Evolutionary conservation across 2,113 vertebrate genomes (phyloP).

Genomic region (Plotosus lineatus): DNA sequence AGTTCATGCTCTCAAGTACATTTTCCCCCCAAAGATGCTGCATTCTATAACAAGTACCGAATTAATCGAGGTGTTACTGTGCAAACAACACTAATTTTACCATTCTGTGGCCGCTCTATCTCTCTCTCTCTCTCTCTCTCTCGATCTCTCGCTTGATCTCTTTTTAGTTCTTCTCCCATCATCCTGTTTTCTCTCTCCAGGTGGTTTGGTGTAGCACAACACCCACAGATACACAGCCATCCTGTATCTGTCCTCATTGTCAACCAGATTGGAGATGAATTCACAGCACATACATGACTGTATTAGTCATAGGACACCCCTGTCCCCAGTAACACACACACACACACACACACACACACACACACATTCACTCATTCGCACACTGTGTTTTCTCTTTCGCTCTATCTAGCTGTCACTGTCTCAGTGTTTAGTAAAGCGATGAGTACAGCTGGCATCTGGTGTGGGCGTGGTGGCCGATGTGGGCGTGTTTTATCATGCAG

Average conservation of each 20-base stretch:
- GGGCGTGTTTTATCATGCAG: not conserved
- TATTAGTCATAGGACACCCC: slow-evolving; percentile 21
- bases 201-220: slow-evolving; percentile 35
- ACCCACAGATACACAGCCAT: slow-evolving; percentile 5
- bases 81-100: not conserved
- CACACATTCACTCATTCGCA: not conserved
- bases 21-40: not conserved
- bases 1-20: not conserved
- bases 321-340: not conserved
- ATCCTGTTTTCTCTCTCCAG: slow-evolving; percentile 31
- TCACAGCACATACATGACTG: not conserved
- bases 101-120: not conserved
- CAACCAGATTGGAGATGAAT: slow-evolving; percentile 33
- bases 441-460: no score
- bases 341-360: not conserved
- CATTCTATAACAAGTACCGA: not conserved
- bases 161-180: not conserved
- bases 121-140: not conserved
- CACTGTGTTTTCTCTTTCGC: not conserved
- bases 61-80: not conserved
- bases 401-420: not conserved
- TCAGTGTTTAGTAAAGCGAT: no score
- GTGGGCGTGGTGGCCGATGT: not conserved
- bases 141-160: not conserved
- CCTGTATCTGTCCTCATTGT: slow-evolving; percentile 20